phyloP scores from a whole-genome alignment of 2,797 vertebrate species.

The Rhinoraja longicauda region DNA sequence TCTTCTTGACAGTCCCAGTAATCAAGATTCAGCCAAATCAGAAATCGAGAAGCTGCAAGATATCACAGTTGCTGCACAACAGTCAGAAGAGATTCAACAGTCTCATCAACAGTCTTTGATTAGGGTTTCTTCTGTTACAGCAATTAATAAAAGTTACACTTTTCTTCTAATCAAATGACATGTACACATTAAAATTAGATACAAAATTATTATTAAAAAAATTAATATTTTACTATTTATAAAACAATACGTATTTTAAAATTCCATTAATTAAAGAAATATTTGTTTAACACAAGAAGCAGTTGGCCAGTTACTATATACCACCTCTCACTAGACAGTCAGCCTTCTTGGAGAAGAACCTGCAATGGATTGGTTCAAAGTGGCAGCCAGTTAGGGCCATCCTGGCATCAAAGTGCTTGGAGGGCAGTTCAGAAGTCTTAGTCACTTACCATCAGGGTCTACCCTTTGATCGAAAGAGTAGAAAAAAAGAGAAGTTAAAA shows the following conservation, averaged over 20 bases:
- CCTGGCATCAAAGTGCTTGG: constrained; percentile 72
- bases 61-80: constrained; percentile 39
- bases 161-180: constrained; percentile 19
- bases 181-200: constrained; percentile 12
- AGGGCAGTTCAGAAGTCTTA: constrained; percentile 73
- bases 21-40: constrained; percentile 30
- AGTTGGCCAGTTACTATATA: constrained; percentile 64
- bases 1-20: constrained; percentile 32
- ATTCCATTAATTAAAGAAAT: background rate
- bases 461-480: constrained; percentile 79
- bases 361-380: constrained; percentile 73
- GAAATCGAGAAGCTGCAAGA: constrained; percentile 36
- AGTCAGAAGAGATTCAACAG: constrained; percentile 38
- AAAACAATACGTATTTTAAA: constrained; percentile 45
- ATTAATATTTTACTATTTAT: constrained; percentile 51
- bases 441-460: constrained; percentile 81
- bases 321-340: constrained; percentile 68
- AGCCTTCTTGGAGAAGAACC: constrained; percentile 70
- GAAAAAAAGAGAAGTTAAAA: constrained; percentile 75
- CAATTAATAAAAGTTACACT: constrained; percentile 29
- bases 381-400: constrained; percentile 58
- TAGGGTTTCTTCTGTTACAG: constrained; percentile 28
- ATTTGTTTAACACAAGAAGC: constrained; percentile 56
- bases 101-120: constrained; percentile 33
- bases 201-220: constrained; percentile 38